Base-by-base conservation (phyloP, 2,888 invertebrate species). In the Mesochorus sp. region DNA sequence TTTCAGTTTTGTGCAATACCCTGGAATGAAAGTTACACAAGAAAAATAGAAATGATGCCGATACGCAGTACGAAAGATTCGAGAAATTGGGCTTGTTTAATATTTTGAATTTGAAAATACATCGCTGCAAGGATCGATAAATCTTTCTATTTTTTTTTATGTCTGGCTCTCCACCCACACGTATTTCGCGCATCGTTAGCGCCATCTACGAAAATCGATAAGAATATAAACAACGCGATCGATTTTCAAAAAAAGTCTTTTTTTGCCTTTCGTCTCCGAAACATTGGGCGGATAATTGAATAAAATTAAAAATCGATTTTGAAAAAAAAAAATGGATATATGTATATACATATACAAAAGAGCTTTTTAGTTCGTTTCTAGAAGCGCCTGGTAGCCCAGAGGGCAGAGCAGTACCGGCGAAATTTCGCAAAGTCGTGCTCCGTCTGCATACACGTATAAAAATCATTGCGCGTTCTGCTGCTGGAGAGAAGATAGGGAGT, bases 401-500 rank as follows among this genome's bases (percentile, higher is more conserved):
- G 37, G 64, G 59, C 59, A 59, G 34, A 49, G 6, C 19, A 17
- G 51, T 24, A 21, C 49, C 5, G 49, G 17, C 64, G 49, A 64
- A 51, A 64, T 49, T 51, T 64, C 17, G 55, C 31, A 34, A 51
- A 51, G 51, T 17, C 12, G 42, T 5, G 3, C 31, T 3, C 31
- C 6, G n/a, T 31, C 6, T 31, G 4, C 4, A 37, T n/a, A n/a
- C 4, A 37, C 10, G n/a, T 37, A 37, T n/a, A 34, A n/a, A 34
- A 34, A 42, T 14, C 1, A 1, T 21, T 21, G 66, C 51, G 51
- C 51, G 39, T 51, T 66, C 19, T 34, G 44, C 26, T 42, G 26
- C 47, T 17, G 44, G 28, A 57, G 62, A 66, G 66, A 39, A 51
- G n/a, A n/a, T n/a, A n/a, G 66, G 66, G 66, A 66, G 66, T 53